Evolutionary conservation across 2,888 invertebrate species (phyloP).

Genomic region (Melieria picta): DNA sequence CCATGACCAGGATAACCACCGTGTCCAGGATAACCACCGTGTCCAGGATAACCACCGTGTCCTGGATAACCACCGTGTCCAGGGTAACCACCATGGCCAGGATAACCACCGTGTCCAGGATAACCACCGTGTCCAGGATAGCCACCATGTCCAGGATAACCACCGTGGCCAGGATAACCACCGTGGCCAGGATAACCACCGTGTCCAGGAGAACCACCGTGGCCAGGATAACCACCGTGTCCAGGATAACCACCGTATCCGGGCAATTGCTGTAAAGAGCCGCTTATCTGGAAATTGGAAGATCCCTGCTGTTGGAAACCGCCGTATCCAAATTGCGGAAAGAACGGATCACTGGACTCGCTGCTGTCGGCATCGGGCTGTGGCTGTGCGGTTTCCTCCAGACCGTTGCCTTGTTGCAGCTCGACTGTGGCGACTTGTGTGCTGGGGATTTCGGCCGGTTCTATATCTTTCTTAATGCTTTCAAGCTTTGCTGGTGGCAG

Average conservation of each 20-base stretch:
- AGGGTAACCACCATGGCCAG: constrained; percentile 14
- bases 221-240: background rate
- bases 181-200: constrained; percentile 22
- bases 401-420: constrained; percentile 7
- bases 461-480: background rate
- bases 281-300: no score
- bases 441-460: background rate
- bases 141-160: constrained; percentile 1
- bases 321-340: background rate
- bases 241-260: constrained; percentile 14
- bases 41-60: constrained; percentile 26
- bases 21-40: constrained; percentile 14
- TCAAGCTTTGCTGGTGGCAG: background rate
- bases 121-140: constrained; percentile 20
- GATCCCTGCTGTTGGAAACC: background rate
- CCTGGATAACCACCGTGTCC: constrained; percentile 19
- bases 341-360: constrained; percentile 9
- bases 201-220: constrained; percentile 15
- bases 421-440: background rate
- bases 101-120: background rate
- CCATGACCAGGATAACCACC: constrained; percentile 15
- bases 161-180: constrained; percentile 24
- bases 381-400: background rate
- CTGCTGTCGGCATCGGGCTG: background rate
- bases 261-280: background rate